A percentile compares a stretch with the other conserved stretches of the same genome.
These are phyloP conservation scores for Conomelus anceps DNA, from an alignment of 2,888 invertebrate species.

Conservation along the genomic window DNA sequence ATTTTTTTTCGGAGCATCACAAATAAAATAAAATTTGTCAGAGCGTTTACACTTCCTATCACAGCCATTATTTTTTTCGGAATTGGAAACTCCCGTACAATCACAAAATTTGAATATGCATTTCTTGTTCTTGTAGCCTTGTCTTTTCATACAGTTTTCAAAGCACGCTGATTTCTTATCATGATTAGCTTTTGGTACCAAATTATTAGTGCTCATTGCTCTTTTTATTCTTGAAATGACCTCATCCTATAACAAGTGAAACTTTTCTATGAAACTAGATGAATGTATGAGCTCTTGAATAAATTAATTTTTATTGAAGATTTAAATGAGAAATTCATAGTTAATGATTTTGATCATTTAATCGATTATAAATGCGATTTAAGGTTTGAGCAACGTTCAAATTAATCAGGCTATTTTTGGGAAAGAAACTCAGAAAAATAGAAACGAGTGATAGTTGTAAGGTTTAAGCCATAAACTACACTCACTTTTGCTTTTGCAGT, in stretches of 20 bases:
- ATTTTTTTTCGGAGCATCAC: background rate
- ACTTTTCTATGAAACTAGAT: background rate
- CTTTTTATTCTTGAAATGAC: background rate
- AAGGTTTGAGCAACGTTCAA: too few relatives aligned
- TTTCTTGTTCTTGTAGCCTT: background rate
- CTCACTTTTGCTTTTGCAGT: too few relatives aligned
- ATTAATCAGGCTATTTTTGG: too few relatives aligned
- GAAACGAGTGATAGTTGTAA: too few relatives aligned
- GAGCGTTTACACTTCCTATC: background rate
- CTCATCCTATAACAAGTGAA: background rate
- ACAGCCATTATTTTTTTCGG: background rate
- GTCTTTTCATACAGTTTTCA: background rate
- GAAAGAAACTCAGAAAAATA: too few relatives aligned
- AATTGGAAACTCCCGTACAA: background rate
- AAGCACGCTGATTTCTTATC: background rate
- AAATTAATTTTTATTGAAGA: background rate
- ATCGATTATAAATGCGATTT: too few relatives aligned
- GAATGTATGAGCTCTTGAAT: background rate
- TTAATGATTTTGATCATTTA: too few relatives aligned
- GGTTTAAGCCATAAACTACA: too few relatives aligned
- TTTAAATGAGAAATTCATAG: too few relatives aligned
- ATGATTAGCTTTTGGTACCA: background rate
- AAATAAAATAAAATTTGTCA: background rate
- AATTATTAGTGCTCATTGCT: background rate
- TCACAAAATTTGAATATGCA: background rate